Percentiles rank a stretch among this genome's conserved stretches.
phyloP scores from a whole-genome alignment of 2,113 vertebrate genomes.

The mouse (Mus musculus) region GRCm39 chr13:58453001-58453500 shows the following conservation, averaged over 20 bases:
- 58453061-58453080: not conserved
- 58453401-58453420: not conserved
- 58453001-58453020: not conserved
- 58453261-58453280: not conserved
- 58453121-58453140: not conserved
- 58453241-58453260: not conserved
- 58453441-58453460: not conserved
- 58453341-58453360: not conserved
- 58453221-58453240: not conserved
- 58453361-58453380: not conserved
- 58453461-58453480: not conserved
- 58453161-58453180: not conserved
- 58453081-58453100: not conserved
- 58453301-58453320: slow-evolving; percentile 4
- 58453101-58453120: slow-evolving; percentile 2
- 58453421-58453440: not conserved
- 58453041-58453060: slow-evolving; percentile 2
- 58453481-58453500: not conserved
- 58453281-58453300: not conserved
- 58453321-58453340: not conserved
- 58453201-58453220: not conserved
- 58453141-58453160: not conserved
- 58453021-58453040: not conserved
- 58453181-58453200: not conserved
- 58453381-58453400: not conserved